phyloP scores from a whole-genome alignment of 2,113 vertebrate genomes.

The Anolis carolinensis region DNA sequence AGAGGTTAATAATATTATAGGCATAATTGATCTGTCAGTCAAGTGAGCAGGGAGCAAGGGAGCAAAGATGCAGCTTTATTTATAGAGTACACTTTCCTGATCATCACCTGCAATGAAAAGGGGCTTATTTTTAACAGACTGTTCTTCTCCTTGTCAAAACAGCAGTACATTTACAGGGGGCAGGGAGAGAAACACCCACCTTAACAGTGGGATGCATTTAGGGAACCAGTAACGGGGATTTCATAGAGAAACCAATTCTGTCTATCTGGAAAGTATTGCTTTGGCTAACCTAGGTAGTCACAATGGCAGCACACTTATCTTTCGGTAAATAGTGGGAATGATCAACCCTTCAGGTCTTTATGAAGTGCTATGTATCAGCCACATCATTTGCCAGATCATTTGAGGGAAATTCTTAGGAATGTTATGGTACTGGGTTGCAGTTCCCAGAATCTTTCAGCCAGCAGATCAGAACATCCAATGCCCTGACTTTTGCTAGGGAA shows the following conservation, averaged over 20 bases:
- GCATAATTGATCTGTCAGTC: neutral
- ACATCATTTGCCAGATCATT: neutral
- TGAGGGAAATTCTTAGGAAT: neutral
- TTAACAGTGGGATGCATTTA: neutral
- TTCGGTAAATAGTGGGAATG: neutral
- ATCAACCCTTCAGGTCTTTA: neutral
- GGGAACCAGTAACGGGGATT: neutral
- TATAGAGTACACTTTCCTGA: conserved; percentile 34
- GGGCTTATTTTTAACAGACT: conserved; percentile 35
- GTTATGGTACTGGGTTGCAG: neutral
- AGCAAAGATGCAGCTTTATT: conserved; percentile 21
- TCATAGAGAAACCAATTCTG: neutral
- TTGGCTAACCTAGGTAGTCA: too few relatives aligned
- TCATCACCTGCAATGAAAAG: conserved; percentile 39
- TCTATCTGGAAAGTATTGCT: neutral
- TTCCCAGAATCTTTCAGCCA: neutral
- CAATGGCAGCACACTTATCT: neutral
- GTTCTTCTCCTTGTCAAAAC: conserved; percentile 33
- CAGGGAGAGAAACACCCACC: neutral
- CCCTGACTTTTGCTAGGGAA: too few relatives aligned
- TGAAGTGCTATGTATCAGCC: neutral
- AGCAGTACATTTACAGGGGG: conserved; percentile 5
- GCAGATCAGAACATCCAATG: too few relatives aligned
- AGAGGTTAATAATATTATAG: conserved; percentile 1
- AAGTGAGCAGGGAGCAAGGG: neutral